Evolutionary conservation across 2,797 vertebrate species (phyloP), one percentile per base, ranked within the genome.

Genomic region (Lateolabrax maculatus): DNA sequence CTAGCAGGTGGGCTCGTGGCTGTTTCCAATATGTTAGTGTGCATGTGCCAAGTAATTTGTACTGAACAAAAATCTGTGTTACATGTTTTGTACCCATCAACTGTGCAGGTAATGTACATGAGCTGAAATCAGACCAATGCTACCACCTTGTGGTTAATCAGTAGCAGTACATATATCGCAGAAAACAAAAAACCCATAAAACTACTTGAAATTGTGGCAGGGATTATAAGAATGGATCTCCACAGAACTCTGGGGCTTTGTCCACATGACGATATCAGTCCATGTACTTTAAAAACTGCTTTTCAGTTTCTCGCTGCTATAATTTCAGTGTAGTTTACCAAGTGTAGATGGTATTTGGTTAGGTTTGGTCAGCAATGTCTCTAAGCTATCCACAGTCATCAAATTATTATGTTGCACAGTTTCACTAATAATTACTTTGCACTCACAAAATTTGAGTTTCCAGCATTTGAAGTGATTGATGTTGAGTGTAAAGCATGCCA

Each of bases 141-240:
- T 15, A 15, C 39, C 93, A 72, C 60, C 92, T 84, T 52, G 84
- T 91, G 94, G 87, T 18, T 5, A 48, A 57, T 63, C 1, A 19
- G 1, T 8, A 3, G 1, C 9, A 77, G 3, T 76, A 39, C 76
- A 75, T 1, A 15, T 37, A 2, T 34, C 31, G 6, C 31, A 34
- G 31, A 4, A 34, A 34, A 58, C 11, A 52, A 29, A 29, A 31
- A 48, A 25, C 49, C 23, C 6, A 15, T 7, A 8, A 0, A 1
- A 29, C 9, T 18, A 9, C 0, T 31, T 58, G 3, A 8, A 34
- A n/a, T 36, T 49, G 9, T n/a, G 2, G 1, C 19, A 56, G 16
- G 39, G 6, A n/a, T 1, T 0, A 19, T 23, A 5, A 10, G 7
- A 36, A 39, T n/a, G 5, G 6, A 39, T 23, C 2, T 27, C 18